Percentiles rank a stretch among this genome's conserved stretches.
These are phyloP conservation scores for Lycaon pictus DNA, from an alignment of 2,113 vertebrate genomes.

Conservation along the genomic window DNA sequence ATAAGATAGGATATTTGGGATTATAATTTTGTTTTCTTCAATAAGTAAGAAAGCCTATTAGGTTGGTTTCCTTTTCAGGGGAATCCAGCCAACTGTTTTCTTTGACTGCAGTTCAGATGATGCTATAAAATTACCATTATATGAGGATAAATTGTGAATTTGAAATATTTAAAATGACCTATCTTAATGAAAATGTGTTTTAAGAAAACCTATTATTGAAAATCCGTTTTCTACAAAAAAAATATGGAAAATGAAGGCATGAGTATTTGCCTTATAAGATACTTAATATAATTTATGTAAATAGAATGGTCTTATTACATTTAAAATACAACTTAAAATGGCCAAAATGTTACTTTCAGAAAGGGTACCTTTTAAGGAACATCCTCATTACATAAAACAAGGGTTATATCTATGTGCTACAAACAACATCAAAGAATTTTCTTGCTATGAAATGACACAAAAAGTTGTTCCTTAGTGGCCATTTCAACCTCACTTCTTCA, in stretches of 20 bases:
- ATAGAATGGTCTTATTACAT: not conserved
- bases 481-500: not conserved
- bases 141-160: not conserved
- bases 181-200: not conserved
- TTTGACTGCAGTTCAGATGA: not conserved
- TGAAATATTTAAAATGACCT: not conserved
- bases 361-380: not conserved
- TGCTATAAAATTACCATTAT: not conserved
- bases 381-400: not conserved
- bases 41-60: not conserved
- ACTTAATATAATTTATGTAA: not conserved
- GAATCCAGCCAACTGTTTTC: slow-evolving; percentile 7
- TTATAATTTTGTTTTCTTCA: slow-evolving; percentile 10
- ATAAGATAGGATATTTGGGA: not conserved
- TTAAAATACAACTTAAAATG: slow-evolving; percentile 21
- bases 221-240: not conserved
- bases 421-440: not conserved
- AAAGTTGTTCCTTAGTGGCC: not conserved
- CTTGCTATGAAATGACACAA: not conserved
- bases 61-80: not conserved
- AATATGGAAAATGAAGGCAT: not conserved
- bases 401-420: not conserved
- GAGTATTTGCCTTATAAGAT: not conserved
- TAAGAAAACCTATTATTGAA: slow-evolving; percentile 20
- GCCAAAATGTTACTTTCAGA: not conserved